Evolutionary conservation across 2,888 invertebrate genomes (phyloP), one percentile per base, ranked within the genome.

Genomic region (Volucella zonaria): DNA sequence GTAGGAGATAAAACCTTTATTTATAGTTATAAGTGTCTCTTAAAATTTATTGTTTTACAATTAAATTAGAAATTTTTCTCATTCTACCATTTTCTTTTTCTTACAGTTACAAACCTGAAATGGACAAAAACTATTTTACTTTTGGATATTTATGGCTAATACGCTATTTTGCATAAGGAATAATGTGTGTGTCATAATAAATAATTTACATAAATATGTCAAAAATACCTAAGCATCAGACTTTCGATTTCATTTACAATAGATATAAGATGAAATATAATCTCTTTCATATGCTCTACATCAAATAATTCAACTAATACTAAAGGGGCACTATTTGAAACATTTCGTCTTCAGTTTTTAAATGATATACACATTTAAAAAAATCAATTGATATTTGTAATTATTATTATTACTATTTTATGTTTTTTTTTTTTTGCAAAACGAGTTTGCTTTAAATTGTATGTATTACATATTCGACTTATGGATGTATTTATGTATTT

Each of bases 401-500:
- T 80, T 76, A 56, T 70, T 31, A 31, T 6, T 31, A 6, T 31
- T 23, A 23, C 18, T 23, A 23, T 3, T 23, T 18, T 18, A 18
- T 18, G 3, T 23, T 23, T 4, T 31, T 31, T 23, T 23, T 75
- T 75, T 75, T 61, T 75, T 66, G 79, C 70, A 54, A 74, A 66
- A 64, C 78, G 68, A 59, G 80, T 85, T 85, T 85, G 73, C 73
- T 73, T 85, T 68, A 68, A 66, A 75, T 31, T 31, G 31, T 31
- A 80, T 78, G 59, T 79, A 73, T 73, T 73, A 78, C 71, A 73
- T 74, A 73, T 82, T 86, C 62, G 49, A 82, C 76, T 75, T 79
- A 83, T 76, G 66, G 56, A 78, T 86, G 82, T 86, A 82, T 86
- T 81, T 86, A 82, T 82, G 86, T 82, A 82, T 86, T 83, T 86